phyloP scores from a whole-genome alignment of 2,797 vertebrate species.

The Xenops minutus region DNA sequence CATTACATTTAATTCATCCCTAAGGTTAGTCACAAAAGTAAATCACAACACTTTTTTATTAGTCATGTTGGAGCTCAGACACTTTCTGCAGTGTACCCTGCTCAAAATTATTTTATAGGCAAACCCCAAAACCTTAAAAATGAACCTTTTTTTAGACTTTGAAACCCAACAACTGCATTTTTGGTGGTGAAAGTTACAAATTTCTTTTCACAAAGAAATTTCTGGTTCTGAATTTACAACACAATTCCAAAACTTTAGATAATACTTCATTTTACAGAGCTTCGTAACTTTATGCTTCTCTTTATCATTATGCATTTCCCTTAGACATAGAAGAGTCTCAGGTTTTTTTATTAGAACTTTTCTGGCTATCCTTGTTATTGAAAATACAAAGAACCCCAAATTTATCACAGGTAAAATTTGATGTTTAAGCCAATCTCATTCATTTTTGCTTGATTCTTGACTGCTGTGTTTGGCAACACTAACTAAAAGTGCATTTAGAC shows the following conservation, averaged over 20 bases:
- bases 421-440: not conserved
- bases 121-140: not conserved
- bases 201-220: not conserved
- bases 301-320: not conserved
- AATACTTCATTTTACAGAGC: not conserved
- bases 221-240: not conserved
- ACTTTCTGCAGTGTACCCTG: not conserved
- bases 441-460: not conserved
- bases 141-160: not conserved
- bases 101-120: not conserved
- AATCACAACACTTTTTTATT: not conserved
- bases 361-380: not conserved
- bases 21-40: not conserved
- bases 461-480: not conserved
- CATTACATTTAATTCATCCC: not conserved
- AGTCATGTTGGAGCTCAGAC: not conserved
- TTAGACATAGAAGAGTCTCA: not conserved
- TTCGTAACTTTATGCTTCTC: not conserved
- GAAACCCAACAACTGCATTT: not conserved
- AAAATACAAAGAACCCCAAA: not conserved
- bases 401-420: not conserved
- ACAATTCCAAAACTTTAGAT: not conserved
- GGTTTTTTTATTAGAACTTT: not conserved
- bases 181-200: not conserved
- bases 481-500: not conserved